Percentiles rank a stretch among this genome's conserved stretches.
Conservation (phyloP, 1,140 invertebrate species). For the Zaprionus capensis region DNA sequence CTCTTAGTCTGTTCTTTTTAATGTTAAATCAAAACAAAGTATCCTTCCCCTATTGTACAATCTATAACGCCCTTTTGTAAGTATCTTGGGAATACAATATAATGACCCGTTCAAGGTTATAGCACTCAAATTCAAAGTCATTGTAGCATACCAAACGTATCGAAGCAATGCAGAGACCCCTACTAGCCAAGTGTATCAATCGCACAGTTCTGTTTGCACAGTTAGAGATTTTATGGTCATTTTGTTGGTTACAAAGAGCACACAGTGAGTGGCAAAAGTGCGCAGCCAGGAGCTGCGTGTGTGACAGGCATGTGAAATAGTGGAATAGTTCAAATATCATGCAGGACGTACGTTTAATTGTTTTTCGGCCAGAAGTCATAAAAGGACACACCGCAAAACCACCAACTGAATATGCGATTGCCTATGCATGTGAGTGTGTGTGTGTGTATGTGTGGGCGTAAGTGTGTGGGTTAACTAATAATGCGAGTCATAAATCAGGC, state of each 20-base stretch:
- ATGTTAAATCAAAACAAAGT: too few species aligned
- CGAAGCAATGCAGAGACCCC: too few species aligned
- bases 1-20: too few species aligned
- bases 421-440: background rate
- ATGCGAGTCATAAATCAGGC: conserved; percentile 74
- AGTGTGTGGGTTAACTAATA: conserved; percentile 60
- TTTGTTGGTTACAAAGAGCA: conserved; percentile 23
- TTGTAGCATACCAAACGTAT: background rate
- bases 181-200: conserved; percentile 3
- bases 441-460: background rate
- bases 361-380: conserved; percentile 56
- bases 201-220: background rate
- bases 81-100: too few species aligned
- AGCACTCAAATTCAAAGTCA: too few species aligned
- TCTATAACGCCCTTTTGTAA: too few species aligned
- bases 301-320: conserved; percentile 68
- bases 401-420: conserved; percentile 4
- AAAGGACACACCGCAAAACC: conserved; percentile 38
- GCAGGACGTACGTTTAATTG: conserved; percentile 66
- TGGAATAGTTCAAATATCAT: background rate
- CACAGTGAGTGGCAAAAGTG: background rate
- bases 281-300: conserved; percentile 39
- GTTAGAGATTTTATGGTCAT: conserved; percentile 35
- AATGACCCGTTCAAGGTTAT: too few species aligned
- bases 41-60: too few species aligned